Evolutionary conservation across 2,888 invertebrate genomes (phyloP).

Genomic region (Petrolisthes cinctipes): DNA sequence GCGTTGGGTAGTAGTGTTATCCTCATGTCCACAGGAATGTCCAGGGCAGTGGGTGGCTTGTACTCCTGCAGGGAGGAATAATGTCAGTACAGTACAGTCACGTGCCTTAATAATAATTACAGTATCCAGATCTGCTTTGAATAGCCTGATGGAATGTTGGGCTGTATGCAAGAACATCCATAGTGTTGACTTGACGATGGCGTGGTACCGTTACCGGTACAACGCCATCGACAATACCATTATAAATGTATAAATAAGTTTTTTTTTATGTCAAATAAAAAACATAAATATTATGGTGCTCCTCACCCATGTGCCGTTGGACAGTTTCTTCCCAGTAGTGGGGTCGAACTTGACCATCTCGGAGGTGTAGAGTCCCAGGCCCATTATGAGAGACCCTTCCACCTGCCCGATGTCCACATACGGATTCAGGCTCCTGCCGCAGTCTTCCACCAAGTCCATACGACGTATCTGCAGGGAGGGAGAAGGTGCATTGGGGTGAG

Average conservation of each 20-base stretch:
- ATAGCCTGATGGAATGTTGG: not conserved
- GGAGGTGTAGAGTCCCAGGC: constrained; percentile 65
- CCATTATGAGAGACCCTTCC: constrained; percentile 71
- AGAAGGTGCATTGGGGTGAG: too few species aligned
- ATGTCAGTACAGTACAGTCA: constrained; percentile 67
- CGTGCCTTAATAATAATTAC: not conserved
- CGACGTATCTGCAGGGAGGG: constrained; percentile 66
- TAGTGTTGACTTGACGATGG: not conserved
- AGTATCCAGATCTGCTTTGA: constrained; percentile 68
- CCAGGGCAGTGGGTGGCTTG: constrained; percentile 67
- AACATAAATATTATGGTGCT: too few species aligned
- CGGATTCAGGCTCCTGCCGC: constrained; percentile 61
- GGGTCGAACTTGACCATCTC: constrained; percentile 68
- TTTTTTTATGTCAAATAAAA: too few species aligned
- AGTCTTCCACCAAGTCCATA: constrained; percentile 67
- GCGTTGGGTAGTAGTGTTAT: constrained; percentile 66
- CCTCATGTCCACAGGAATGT: constrained; percentile 68
- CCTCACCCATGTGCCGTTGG: constrained; percentile 67
- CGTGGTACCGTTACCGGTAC: not conserved
- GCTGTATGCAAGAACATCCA: too few species aligned
- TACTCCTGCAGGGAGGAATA: constrained; percentile 66
- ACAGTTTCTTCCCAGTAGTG: constrained; percentile 68
- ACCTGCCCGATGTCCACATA: constrained; percentile 73
- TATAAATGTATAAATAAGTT: too few species aligned
- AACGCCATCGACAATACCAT: too few species aligned